Evolutionary conservation across 2,888 invertebrate genomes (phyloP).

Genomic region (Protodeltote pygarga): DNA sequence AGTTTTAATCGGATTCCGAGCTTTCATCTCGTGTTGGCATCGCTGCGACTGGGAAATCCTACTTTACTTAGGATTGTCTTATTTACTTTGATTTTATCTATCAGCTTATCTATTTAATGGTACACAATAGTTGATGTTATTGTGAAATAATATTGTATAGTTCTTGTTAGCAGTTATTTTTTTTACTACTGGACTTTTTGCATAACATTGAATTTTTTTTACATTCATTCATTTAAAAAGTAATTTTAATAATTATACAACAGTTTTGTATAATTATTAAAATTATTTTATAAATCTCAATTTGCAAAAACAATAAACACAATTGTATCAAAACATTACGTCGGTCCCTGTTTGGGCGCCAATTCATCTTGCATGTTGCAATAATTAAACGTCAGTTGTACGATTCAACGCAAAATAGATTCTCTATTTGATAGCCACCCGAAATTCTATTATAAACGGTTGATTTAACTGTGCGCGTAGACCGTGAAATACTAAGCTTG

Average conservation of each 20-base stretch:
- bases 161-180: too few species aligned
- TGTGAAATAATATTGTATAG: too few species aligned
- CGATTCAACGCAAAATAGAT: constrained; percentile 36
- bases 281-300: not conserved
- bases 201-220: too few species aligned
- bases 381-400: constrained; percentile 59
- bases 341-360: constrained; percentile 38
- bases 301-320: constrained; percentile 1
- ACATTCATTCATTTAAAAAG: too few species aligned
- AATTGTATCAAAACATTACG: constrained; percentile 20
- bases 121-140: too few species aligned
- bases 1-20: constrained; percentile 29
- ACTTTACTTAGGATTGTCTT: constrained; percentile 1
- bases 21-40: not conserved
- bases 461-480: constrained; percentile 19
- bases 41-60: constrained; percentile 4
- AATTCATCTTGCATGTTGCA: constrained; percentile 51
- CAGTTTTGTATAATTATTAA: too few species aligned
- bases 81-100: too few species aligned
- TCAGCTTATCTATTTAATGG: too few species aligned
- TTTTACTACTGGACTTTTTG: too few species aligned
- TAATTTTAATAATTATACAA: too few species aligned
- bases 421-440: constrained; percentile 30
- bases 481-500: constrained; percentile 15
- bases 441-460: constrained; percentile 32